Conservation (phyloP, 2,113 vertebrate species). For the Pomatostomus ruficeps region DNA sequence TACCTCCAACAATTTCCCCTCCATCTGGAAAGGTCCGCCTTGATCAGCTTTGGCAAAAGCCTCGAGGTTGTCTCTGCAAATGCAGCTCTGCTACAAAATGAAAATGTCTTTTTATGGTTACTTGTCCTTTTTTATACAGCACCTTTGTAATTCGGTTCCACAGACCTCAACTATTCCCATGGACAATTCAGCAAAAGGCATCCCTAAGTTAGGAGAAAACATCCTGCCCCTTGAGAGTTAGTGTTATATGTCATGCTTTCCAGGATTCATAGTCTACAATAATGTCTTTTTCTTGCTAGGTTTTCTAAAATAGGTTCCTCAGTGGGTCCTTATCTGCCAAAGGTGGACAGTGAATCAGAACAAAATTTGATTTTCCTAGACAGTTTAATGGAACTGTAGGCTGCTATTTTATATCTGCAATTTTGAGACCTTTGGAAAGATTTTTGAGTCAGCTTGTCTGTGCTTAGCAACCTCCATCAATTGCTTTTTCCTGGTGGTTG, state of each 20-base stretch:
- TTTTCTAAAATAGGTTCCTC: neutral
- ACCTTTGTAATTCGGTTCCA: neutral
- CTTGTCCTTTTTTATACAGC: neutral
- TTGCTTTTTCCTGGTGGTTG: neutral
- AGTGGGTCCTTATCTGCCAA: neutral
- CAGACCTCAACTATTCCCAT: neutral
- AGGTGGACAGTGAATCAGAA: neutral
- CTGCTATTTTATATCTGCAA: neutral
- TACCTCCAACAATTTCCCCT: neutral
- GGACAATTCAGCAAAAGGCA: neutral
- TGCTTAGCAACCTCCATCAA: neutral
- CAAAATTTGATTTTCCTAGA: neutral
- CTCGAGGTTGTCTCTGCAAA: neutral
- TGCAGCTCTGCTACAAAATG: neutral
- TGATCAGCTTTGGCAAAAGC: fast-evolving
- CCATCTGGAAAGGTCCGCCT: neutral
- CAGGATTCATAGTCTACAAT: neutral
- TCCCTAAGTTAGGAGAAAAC: neutral
- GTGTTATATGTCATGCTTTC: neutral
- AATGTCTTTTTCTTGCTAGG: neutral
- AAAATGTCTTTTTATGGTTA: neutral
- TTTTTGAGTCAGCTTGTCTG: conserved; percentile 2
- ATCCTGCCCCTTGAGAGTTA: neutral
- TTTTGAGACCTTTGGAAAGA: neutral
- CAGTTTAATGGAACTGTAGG: neutral